Base-by-base conservation (phyloP, 2,797 vertebrate genomes). In the Schizothorax lantsangensis region DNA sequence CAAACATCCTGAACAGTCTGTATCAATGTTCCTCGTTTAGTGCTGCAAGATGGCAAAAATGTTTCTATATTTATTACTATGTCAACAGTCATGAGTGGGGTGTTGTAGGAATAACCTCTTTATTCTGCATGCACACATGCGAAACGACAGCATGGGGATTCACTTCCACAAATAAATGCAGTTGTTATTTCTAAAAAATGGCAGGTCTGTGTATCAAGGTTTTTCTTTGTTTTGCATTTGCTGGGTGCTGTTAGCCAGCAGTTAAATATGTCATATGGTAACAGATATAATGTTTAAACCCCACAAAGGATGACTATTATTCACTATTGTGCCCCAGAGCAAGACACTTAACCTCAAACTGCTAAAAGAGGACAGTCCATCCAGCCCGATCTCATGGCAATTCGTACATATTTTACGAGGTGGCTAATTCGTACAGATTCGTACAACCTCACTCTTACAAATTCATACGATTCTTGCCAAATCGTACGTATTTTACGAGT, bases 341-440 rank as follows among this genome's bases (percentile, higher is more conserved):
- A 49, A 75, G 72, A 49, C 49, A 54, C 30, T 78, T 54, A 77
- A 57, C 74, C 33, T 78, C 19, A 78, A 14, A 45, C 23, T 49
- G 8, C 15, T 49, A 49, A 30, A 49, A 75, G 40, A 19, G 45
- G 26, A 30, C 26, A 75, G 26, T 75, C 72, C 45, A 49, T 74
- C 43, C 38, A 40, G 38, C 6, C 38, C 7, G 38, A 40, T 40
- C 38, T 40, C 6, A 38, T 38, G 38, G 6, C 38, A 36, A 36
- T 36, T 30, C 30, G 30, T 30, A 30, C 30, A 30, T 30, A 30
- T 30, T 30, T 30, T 30, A 30, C 30, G 30, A 40, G 38, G 38
- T 40, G 38, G 1, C 38, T 40, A 40, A 40, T 40, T 40, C 38
- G 1, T 40, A 40, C 38, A 1, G 8, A 40, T 40, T 40, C 38